Base-by-base conservation (phyloP, 2,113 vertebrate genomes). In the Ptilorrhoa leucosticta region DNA sequence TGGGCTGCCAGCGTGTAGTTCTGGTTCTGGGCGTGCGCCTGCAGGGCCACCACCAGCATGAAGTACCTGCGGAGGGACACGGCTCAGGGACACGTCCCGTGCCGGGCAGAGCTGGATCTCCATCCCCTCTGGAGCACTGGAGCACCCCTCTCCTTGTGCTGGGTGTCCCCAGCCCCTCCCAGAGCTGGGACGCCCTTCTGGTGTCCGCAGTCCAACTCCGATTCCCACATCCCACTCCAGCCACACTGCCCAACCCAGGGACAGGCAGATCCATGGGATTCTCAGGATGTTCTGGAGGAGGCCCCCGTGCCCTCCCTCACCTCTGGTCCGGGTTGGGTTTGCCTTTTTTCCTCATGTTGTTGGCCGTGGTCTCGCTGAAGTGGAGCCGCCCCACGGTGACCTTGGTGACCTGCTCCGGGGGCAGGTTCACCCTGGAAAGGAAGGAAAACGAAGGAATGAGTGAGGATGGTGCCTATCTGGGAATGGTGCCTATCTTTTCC, bases 311-410 rank as follows among this genome's bases (percentile, higher is more conserved):
- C 23, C 33, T 68, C 6, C 31, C 94, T 97, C 96, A 99, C 99
- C 99, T 99, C 98, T 99, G 99, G 97, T 99, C 99, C 0, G 99
- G 99, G 95, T 99, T 99, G 64, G 99, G 99, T 84, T 99, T 99
- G 96, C 99, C 99, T 95, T 99, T 99, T 97, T 99, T 99, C 81
- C 99, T 97, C 99, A 99, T 99, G 97, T 99, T 99, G 97, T 99
- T 99, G 85, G 99, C 99, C 0, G 99, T 99, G 89, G 99, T 99
- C 98, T 99, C 99, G 1, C 99, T 99, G 97, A 99, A 99, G 97
- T 99, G 99, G 73, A 99, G 97, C 44, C 99, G 97, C 27, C 99
- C 99, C 93, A 99, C 99, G 0, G 99, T 99, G 91, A 99, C 99
- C 96, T 99, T 99, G 44, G 99, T 99, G 93, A 99, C 99, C 97